phyloP scores from a whole-genome alignment of 2,797 vertebrate genomes.

The Rhinoraja longicauda region DNA sequence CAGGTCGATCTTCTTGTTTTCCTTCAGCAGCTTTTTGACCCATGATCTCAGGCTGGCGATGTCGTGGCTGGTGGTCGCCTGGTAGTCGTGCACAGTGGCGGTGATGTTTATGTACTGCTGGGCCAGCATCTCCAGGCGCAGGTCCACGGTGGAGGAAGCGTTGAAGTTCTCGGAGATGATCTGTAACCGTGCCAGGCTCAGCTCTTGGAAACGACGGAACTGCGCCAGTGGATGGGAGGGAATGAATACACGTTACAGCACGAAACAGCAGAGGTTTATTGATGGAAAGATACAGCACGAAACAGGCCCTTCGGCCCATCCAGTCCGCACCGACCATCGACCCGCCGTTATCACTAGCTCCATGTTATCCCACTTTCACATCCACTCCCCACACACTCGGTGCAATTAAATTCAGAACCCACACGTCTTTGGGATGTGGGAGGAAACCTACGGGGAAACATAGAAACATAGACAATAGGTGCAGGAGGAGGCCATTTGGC shows the following conservation, averaged over 20 bases:
- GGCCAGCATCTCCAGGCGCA: slow-evolving; percentile 52
- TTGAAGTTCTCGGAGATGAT: slow-evolving; percentile 63
- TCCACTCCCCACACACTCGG: no score
- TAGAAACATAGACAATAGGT: no score
- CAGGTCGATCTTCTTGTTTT: slow-evolving; percentile 49
- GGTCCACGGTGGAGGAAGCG: slow-evolving; percentile 52
- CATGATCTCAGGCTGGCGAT: slow-evolving; percentile 54
- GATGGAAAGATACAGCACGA: no score
- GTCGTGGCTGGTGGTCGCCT: slow-evolving; percentile 46
- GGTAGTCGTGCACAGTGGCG: slow-evolving; percentile 49
- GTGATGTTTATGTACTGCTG: slow-evolving; percentile 49
- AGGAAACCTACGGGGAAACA: no score
- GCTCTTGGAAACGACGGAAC: slow-evolving; percentile 64
- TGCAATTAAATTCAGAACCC: no score
- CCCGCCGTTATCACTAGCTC: no score
- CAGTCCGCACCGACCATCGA: no score
- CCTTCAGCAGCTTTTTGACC: slow-evolving; percentile 54
- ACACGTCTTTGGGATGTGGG: no score
- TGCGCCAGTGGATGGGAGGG: slow-evolving; percentile 43
- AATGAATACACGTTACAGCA: background rate
- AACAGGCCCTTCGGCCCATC: no score
- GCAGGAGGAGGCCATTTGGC: no score
- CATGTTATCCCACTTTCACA: no score
- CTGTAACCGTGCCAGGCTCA: slow-evolving; percentile 60
- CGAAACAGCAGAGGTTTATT: background rate